Evolutionary conservation across 2,888 invertebrate species (phyloP).

Genomic region (Erebia aethiops): DNA sequence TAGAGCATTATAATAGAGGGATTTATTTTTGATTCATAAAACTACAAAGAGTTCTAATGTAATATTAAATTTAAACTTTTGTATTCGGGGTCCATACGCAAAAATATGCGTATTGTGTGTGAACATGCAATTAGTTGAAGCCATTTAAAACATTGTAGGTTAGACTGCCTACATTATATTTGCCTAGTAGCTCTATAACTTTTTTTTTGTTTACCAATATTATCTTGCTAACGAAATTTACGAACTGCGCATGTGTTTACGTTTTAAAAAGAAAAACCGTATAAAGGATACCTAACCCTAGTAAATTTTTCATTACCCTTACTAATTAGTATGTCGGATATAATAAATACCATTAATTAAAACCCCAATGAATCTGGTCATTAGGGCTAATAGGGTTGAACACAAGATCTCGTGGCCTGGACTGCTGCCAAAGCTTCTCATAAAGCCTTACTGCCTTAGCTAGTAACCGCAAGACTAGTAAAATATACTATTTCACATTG

Average conservation of each 20-base stretch:
- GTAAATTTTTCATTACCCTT: too few species aligned
- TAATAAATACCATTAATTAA: neutral
- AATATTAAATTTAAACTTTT: neutral
- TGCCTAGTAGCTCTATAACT: too few species aligned
- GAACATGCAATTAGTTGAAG: too few species aligned
- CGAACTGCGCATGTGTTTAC: too few species aligned
- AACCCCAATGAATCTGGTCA: constrained; percentile 1
- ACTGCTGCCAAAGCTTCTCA: neutral
- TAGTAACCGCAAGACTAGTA: neutral
- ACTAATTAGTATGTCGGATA: too few species aligned
- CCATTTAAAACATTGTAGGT: too few species aligned
- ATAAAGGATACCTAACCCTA: too few species aligned
- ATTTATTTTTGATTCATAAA: neutral
- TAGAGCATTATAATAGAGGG: neutral
- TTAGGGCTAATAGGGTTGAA: constrained; percentile 2
- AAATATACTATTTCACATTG: neutral
- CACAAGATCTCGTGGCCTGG: constrained; percentile 2
- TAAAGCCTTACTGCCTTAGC: neutral
- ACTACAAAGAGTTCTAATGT: neutral
- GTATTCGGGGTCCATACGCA: neutral
- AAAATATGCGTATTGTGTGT: too few species aligned
- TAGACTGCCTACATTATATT: too few species aligned
- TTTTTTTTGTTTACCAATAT: too few species aligned
- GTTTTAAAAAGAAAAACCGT: too few species aligned
- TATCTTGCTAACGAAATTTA: too few species aligned